Evolutionary conservation across 2,888 invertebrate genomes (phyloP).

Genomic region (Lasioglossum lativentre): DNA sequence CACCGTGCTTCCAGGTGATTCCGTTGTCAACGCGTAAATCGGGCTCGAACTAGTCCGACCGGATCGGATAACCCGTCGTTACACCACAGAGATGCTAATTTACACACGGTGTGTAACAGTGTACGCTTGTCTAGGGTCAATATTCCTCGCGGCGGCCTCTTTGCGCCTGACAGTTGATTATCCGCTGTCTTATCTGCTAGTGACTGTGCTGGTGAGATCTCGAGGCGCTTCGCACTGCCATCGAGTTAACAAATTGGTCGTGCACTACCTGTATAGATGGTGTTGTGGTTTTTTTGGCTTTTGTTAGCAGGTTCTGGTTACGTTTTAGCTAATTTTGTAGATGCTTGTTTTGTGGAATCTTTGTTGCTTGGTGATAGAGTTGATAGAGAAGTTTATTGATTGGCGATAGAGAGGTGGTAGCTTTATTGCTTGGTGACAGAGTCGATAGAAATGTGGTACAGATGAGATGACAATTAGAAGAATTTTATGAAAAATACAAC

Average conservation of each 20-base stretch:
- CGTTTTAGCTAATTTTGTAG: too few relatives aligned
- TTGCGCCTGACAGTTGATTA: slow-evolving; percentile 6
- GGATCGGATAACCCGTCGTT: slow-evolving; percentile 53
- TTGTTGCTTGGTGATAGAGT: neutral
- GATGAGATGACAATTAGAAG: too few relatives aligned
- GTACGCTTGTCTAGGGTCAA: slow-evolving; percentile 60
- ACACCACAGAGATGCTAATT: slow-evolving; percentile 49
- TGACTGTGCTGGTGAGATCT: neutral
- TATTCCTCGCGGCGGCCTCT: slow-evolving; percentile 51
- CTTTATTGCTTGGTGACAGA: too few relatives aligned
- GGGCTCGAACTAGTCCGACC: slow-evolving; percentile 48
- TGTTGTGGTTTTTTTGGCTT: neutral
- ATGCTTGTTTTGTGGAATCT: neutral
- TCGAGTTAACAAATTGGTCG: neutral
- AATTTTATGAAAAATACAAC: neutral
- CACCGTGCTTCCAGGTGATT: slow-evolving; percentile 11
- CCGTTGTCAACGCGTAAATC: slow-evolving; percentile 25
- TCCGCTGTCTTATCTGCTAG: slow-evolving; percentile 20
- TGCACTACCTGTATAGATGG: neutral
- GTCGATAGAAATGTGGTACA: too few relatives aligned
- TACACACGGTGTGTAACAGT: slow-evolving; percentile 21
- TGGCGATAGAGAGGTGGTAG: too few relatives aligned
- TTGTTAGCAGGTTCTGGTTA: neutral
- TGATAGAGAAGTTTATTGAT: neutral
- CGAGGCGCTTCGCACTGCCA: neutral